Conservation (phyloP, 2,888 invertebrate genomes). For the Cryptocheilus praepositus region DNA sequence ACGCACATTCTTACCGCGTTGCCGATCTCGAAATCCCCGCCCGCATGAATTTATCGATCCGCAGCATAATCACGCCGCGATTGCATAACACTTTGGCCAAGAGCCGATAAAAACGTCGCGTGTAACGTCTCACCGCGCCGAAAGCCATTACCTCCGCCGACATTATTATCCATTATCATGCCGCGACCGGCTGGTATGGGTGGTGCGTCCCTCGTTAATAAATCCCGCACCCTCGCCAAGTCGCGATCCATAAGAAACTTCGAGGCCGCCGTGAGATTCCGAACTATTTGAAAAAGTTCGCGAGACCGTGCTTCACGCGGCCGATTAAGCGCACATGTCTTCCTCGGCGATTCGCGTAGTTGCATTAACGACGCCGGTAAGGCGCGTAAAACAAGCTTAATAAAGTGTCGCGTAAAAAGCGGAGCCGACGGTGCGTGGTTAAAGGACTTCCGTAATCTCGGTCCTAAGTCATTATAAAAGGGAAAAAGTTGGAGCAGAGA, state of each 20-base stretch:
- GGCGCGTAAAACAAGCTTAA: conserved; percentile 28
- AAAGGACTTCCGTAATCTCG: conserved; percentile 7
- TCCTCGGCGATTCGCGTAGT: background rate
- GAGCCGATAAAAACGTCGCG: no score
- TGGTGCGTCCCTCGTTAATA: background rate
- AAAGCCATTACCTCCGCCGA: no score
- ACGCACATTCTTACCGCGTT: no score
- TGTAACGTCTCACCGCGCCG: no score
- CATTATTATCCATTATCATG: no score
- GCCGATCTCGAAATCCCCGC: no score
- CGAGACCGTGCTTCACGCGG: background rate
- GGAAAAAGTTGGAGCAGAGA: background rate
- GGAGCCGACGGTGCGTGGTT: background rate
- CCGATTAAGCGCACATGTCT: background rate
- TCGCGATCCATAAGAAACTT: background rate
- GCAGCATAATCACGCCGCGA: no score
- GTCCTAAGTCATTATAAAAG: conserved; percentile 23
- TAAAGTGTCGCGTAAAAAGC: conserved; percentile 31
- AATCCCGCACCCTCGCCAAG: background rate
- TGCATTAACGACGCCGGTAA: conserved; percentile 22
- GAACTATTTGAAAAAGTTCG: background rate
- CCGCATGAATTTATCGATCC: no score
- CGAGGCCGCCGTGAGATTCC: no score
- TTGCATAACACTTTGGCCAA: no score
- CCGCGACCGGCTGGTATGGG: no score